These are phyloP conservation scores for Neosalanx taihuensis DNA, from an alignment of 2,797 vertebrate genomes.

Conservation along the genomic window DNA sequence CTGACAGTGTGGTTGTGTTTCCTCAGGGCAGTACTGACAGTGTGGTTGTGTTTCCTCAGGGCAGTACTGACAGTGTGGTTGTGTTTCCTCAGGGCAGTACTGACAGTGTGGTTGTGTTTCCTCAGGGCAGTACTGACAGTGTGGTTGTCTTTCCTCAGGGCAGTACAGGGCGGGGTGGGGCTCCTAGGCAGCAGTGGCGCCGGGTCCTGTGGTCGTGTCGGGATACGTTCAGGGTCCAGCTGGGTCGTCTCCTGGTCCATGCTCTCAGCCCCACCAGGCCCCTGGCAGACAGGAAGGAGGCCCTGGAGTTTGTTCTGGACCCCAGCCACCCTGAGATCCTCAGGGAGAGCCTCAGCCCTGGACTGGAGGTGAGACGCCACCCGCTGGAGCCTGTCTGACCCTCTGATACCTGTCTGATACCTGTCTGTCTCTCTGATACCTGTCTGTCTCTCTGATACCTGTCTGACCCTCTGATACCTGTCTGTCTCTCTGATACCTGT, in stretches of 20 bases:
- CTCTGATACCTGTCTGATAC: too few species aligned
- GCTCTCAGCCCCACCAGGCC: constrained; percentile 79
- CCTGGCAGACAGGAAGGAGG: constrained; percentile 82
- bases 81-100: too few species aligned
- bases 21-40: constrained; percentile 83
- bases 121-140: background rate
- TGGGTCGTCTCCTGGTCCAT: constrained; percentile 90
- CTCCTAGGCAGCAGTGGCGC: constrained; percentile 87
- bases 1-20: constrained; percentile 70
- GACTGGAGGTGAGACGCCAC: constrained; percentile 79
- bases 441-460: too few species aligned
- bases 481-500: too few species aligned
- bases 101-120: background rate
- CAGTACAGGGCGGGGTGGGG: constrained; percentile 71
- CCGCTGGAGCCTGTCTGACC: too few species aligned
- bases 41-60: constrained; percentile 75
- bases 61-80: too few species aligned
- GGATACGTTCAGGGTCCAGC: constrained; percentile 88
- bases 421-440: too few species aligned
- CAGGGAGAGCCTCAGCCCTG: constrained; percentile 87
- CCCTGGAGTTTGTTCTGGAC: constrained; percentile 83
- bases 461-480: too few species aligned
- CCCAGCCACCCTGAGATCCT: constrained; percentile 87
- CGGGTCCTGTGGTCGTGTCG: constrained; percentile 88
- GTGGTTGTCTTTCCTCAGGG: constrained; percentile 56